A percentile compares a stretch with the other conserved stretches of the same genome.
Evolutionary conservation across 2,797 vertebrate species (phyloP).

Genomic region (Parauchenoglanis ngamensis): DNA sequence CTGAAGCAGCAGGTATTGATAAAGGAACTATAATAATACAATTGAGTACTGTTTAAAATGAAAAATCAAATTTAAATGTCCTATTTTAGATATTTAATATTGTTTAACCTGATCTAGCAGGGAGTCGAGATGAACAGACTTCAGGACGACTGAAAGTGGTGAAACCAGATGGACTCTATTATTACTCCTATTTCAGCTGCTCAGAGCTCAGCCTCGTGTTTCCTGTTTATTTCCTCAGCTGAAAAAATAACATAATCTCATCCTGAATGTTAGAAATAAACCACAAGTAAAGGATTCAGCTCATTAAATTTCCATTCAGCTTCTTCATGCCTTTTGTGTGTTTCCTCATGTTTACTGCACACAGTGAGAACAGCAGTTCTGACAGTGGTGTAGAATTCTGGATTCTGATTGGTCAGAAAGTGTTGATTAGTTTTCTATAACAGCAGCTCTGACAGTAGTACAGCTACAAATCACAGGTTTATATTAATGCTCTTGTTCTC

Average conservation of each 20-base stretch:
- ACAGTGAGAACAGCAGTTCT: background rate
- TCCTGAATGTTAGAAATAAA: slow-evolving; percentile 2
- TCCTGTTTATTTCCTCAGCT: slow-evolving; percentile 55
- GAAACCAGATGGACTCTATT: slow-evolving; percentile 2
- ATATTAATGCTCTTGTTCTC: too few species aligned
- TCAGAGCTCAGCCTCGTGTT: background rate
- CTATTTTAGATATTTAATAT: background rate
- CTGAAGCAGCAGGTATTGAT: background rate
- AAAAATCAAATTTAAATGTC: background rate
- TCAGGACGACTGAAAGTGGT: slow-evolving; percentile 59
- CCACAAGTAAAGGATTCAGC: background rate
- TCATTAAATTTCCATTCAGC: slow-evolving; percentile 1
- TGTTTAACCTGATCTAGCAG: slow-evolving; percentile 55
- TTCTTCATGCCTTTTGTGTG: background rate
- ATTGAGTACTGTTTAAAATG: background rate
- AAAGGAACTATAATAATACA: background rate
- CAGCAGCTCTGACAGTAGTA: background rate
- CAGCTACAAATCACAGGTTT: too few species aligned
- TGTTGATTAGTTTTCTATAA: background rate
- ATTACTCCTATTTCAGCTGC: background rate
- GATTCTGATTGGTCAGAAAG: background rate
- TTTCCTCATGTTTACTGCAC: slow-evolving; percentile 7
- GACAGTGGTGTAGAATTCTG: background rate
- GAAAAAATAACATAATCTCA: slow-evolving; percentile 58
- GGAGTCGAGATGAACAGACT: slow-evolving; percentile 67